phyloP scores from a whole-genome alignment of 2,888 invertebrate genomes.

The Standfussiana lucernea region DNA sequence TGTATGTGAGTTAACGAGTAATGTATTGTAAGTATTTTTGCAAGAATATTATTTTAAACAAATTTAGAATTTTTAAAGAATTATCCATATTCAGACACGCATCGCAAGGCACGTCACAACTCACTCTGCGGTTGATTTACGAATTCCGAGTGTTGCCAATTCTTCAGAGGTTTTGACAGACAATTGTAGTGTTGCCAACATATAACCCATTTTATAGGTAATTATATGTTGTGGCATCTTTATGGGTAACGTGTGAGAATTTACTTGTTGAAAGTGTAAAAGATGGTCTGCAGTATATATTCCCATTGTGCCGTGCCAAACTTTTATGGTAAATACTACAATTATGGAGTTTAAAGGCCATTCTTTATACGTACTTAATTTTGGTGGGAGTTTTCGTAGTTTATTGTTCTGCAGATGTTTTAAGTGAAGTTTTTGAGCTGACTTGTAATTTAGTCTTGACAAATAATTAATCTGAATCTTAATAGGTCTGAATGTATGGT shows the following conservation, averaged over 20 bases:
- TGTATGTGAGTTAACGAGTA: neutral
- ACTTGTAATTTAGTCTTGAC: neutral
- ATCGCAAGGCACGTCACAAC: slow-evolving; percentile 35
- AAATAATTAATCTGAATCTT: too few relatives aligned
- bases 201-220: slow-evolving; percentile 34
- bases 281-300: slow-evolving; percentile 34
- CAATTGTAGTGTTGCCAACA: slow-evolving; percentile 44
- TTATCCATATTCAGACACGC: neutral
- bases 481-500: neutral
- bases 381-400: neutral
- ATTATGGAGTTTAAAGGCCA: slow-evolving; percentile 40
- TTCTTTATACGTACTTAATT: slow-evolving; percentile 39
- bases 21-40: neutral
- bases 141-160: slow-evolving; percentile 55
- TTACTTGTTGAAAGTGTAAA: slow-evolving; percentile 36
- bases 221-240: slow-evolving; percentile 33
- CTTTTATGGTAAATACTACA: slow-evolving; percentile 37
- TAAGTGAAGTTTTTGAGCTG: neutral
- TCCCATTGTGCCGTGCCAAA: slow-evolving; percentile 48
- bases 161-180: slow-evolving; percentile 40
- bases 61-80: neutral
- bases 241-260: slow-evolving; percentile 30
- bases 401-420: slow-evolving; percentile 16
- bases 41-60: neutral
- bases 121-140: slow-evolving; percentile 1